Base-by-base conservation (phyloP, 1,140 invertebrate species). In the Dendroctonus valens region DNA sequence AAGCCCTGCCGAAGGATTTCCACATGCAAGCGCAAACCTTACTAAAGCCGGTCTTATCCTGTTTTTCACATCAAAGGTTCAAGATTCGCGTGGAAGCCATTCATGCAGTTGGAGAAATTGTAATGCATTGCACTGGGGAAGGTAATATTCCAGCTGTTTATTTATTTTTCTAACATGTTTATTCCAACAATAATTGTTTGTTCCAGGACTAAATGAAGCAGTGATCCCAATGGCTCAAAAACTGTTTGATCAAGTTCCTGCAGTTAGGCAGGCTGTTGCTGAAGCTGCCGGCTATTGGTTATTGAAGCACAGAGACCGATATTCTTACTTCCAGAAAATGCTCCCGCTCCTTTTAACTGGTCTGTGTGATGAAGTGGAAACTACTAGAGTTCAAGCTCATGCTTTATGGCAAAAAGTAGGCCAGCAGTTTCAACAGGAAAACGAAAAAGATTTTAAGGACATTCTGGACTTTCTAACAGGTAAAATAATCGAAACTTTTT, bases 1-100 rank as follows among this genome's bases (percentile, higher is more conserved):
- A 81, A 41, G 79, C 83, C n/a, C 73, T 89, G 7, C 81, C 85
- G n/a, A 80, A 81, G 66, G 81, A 90, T 74, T 90, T 95, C 76
- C 89, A 92, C 72, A 81, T 85, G 48, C 86, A 86, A 68, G 88
- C 88, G 0, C 89, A 91, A 69, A 81, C 78, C 46, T 81, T 93
- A 57, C 82, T 92, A 0, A 87, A 88, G 72, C 89, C 92, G 8
- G 78, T 94, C 0, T 74, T 92, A 12, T 78, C 78, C 37, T 86
- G 88, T 74, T 84, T 94, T 68, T 80, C 83, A 51, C 92, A 95
- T 78, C 91, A 93, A 73, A 91, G 93, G 77, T 91, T 87, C 52
- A 87, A 85, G 80, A 87, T 94, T 48, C 80, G 93, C 69, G 83
- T 88, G 5, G 81, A 86, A 42, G 86, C 89, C 15, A 80, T 96